These are phyloP conservation scores for Bolinopsis microptera DNA, from an alignment of 37 sponge, comb jelly and placozoan species.

Conservation along the genomic window DNA sequence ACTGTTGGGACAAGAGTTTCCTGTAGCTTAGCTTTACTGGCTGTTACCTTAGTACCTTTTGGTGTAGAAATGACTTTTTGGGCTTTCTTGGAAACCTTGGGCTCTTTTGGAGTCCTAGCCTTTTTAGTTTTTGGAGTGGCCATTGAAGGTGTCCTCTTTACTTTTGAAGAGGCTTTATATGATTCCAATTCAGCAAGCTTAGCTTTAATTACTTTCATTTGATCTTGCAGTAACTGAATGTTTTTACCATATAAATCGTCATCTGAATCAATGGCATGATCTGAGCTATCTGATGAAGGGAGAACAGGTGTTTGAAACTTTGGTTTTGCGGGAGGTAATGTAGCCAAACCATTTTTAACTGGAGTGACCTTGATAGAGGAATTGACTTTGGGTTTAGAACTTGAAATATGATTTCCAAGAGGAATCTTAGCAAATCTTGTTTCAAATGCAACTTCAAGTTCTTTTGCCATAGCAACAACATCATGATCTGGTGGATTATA, in stretches of 20 bases:
- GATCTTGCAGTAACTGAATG: constrained; percentile 27
- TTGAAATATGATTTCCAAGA: not conserved
- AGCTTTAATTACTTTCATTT: constrained; percentile 33
- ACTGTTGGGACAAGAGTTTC: constrained; percentile 49
- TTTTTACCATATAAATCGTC: constrained; percentile 43
- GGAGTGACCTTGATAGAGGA: not conserved
- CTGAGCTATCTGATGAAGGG: constrained; percentile 23
- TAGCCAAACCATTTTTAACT: constrained; percentile 29
- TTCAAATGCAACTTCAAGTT: constrained; percentile 77
- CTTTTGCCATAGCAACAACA: constrained; percentile 92
- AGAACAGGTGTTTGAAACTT: not conserved
- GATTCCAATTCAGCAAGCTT: constrained; percentile 58
- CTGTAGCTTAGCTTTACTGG: not conserved
- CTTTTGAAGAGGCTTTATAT: constrained; percentile 1
- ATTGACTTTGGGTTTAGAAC: not conserved
- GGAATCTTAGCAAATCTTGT: constrained; percentile 42
- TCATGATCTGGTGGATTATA: constrained; percentile 98
- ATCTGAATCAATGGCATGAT: constrained; percentile 55
- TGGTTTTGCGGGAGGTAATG: constrained; percentile 12
- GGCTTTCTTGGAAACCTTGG: not conserved
- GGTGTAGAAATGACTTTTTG: constrained; percentile 42
- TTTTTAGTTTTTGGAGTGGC: not conserved
- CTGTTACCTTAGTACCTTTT: not conserved
- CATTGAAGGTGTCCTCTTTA: not conserved
- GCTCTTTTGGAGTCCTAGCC: constrained; percentile 44